Evolutionary conservation across 1,140 invertebrate genomes (phyloP), one percentile per base, ranked within the genome.

Genomic region (Atopsyche davidsoni): DNA sequence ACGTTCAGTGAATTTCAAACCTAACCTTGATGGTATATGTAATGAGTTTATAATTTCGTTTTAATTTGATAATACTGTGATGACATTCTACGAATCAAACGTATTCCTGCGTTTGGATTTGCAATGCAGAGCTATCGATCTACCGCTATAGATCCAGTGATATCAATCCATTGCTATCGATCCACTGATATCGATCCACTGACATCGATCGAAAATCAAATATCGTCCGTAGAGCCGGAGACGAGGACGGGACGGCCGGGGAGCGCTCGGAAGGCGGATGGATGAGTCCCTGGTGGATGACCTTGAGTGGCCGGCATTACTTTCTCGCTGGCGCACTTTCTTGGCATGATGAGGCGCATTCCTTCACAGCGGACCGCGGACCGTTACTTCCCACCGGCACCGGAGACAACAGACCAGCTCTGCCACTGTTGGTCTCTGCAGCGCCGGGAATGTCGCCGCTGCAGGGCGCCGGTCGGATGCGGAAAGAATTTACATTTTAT

Each of bases 261-360:
- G 3, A 34, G 16, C 32, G 32, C 16, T 34, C 16, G 32, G 32
- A 13, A 16, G 11, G 3, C 32, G 3, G 32, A 34, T 16, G 25
- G n/a, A 34, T 13, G 16, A 13, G 32, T 13, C 32, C 32, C n/a
- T 16, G n/a, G n/a, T 4, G 32, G 16, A 16, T 34, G n/a, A 16
- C 16, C 16, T 34, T 34, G 32, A 13, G 16, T n/a, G n/a, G n/a
- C n/a, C n/a, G n/a, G n/a, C n/a, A 34, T 13, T 34, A 34, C 32
- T 34, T 34, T 34, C 32, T 13, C 32, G 32, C 3, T 11, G 32
- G 3, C n/a, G 32, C 16, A 34, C 32, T 34, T 34, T 34, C 32
- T 34, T 34, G 32, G 32, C n/a, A 16, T 34, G 32, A 34, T 34
- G 16, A 34, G 32, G 32, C 32, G 16, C 32, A 34, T 34, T 34